Evolutionary conservation across 2,888 invertebrate species (phyloP).

Genomic region (Odontocolon sp.): DNA sequence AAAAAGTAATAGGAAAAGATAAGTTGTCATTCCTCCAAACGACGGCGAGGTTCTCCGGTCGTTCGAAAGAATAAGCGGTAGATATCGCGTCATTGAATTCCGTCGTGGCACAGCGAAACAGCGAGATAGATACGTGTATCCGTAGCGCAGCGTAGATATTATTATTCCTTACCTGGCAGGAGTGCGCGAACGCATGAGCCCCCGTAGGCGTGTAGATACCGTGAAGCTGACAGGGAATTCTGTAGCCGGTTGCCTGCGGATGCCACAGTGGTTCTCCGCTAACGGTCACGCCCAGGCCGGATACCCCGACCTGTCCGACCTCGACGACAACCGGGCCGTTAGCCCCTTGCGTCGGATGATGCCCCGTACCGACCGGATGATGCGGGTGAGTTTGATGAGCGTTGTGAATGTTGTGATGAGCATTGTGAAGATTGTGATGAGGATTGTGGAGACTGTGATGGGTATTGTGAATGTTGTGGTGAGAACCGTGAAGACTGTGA

Average conservation of each 20-base stretch:
- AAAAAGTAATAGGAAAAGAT: not conserved
- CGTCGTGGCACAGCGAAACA: no score
- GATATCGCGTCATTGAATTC: no score
- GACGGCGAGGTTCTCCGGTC: no score
- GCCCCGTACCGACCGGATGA: conserved; percentile 70
- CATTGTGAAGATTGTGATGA: conserved; percentile 75
- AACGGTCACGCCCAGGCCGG: conserved; percentile 76
- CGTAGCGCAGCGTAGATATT: no score
- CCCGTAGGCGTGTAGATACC: conserved; percentile 77
- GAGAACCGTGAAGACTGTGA: conserved; percentile 64
- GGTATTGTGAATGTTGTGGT: conserved; percentile 73
- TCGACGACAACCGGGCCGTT: conserved; percentile 77
- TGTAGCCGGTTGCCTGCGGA: conserved; percentile 75
- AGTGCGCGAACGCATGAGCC: conserved; percentile 77
- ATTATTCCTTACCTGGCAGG: conserved; percentile 75
- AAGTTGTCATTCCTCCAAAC: not conserved
- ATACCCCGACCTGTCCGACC: conserved; percentile 77
- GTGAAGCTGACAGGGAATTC: conserved; percentile 78
- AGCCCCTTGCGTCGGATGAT: conserved; percentile 76
- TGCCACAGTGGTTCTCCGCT: conserved; percentile 76
- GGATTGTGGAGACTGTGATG: conserved; percentile 73
- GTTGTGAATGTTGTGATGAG: conserved; percentile 75
- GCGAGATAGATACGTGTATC: no score
- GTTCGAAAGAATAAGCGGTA: no score
- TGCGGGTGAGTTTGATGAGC: conserved; percentile 73